Base-by-base conservation (phyloP, 2,113 vertebrate genomes). In the Hypanus sabinus region DNA sequence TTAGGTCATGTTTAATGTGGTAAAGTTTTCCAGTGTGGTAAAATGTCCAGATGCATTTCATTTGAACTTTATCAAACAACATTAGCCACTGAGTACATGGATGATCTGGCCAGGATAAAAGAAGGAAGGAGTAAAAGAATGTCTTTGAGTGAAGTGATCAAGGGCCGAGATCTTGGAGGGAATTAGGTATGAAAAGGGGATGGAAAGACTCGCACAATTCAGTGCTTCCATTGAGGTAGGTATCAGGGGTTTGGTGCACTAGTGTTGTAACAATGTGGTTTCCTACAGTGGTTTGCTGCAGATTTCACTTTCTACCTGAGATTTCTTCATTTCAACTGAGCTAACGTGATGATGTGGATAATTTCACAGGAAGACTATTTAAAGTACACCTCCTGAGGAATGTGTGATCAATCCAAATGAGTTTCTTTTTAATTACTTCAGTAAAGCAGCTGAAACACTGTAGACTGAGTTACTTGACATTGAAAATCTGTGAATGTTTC, bases 301-400 rank as follows among this genome's bases (percentile, higher is more conserved):
- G n/a, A 60, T 88, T 88, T 62, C 7, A 12, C 62, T 88, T 65
- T 88, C 27, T n/a, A 76, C 75, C 75, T 76, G 30, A 88, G 12
- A 88, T 65, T 1, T 60, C 57, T 62, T 88, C 22, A 30, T 60
- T 88, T 65, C 85, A 65, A 18, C 65, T n/a, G 83, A 88, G 62
- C 57, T 30, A n/a, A 88, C 16, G 14, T 33, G 12, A 88, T 88
- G 85, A n/a, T 14, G n/a, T 88, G 60, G 57, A 33, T 88, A 65
- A 30, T 88, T 88, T 88, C 85, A 65, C 85, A 88, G 57, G 85
- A 62, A 65, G 57, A 10, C 2, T 88, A 60, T 18, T 88, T 65
- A 88, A 88, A 88, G 27, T 14, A n/a, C 85, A n/a, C 85, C 81
- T 57, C 75, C 30, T n/a, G 71, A 65, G 85, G 85, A 88, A 65